Conservation (phyloP, 1,140 invertebrate genomes). For the Chelonus insularis region DNA sequence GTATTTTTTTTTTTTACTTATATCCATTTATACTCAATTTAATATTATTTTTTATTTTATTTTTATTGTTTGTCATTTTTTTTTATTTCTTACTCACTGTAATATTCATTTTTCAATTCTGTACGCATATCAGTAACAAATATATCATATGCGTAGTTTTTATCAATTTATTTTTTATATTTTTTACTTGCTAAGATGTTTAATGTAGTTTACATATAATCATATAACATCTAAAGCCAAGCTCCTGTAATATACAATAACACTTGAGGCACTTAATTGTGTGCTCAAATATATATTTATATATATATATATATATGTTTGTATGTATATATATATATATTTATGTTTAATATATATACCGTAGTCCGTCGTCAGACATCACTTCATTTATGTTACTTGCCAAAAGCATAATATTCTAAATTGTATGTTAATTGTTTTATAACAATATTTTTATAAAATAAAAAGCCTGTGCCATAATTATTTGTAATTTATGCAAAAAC, state of each 20-base stretch:
- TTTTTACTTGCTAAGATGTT: conserved; percentile 42
- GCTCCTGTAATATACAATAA: conserved; percentile 59
- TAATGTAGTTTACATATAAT: conserved; percentile 56
- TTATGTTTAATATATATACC: too few species aligned
- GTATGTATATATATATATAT: too few species aligned
- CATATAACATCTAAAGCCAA: conserved; percentile 59
- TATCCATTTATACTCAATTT: neutral
- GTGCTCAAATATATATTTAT: conserved; percentile 55
- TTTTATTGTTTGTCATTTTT: conserved; percentile 41
- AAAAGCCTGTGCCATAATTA: conserved; percentile 46
- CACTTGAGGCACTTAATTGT: conserved; percentile 61
- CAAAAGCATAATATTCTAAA: conserved; percentile 39
- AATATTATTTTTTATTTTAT: conserved; percentile 43
- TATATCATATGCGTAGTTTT: conserved; percentile 57
- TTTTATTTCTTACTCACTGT: conserved; percentile 41
- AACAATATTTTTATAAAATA: conserved; percentile 47
- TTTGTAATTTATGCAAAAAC: conserved; percentile 16
- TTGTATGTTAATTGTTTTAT: conserved; percentile 49
- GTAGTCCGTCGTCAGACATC: too few species aligned
- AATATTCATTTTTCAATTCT: conserved; percentile 52
- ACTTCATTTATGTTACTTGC: too few species aligned
- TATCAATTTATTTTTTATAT: neutral
- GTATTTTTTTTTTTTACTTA: neutral
- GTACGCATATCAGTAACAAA: conserved; percentile 59
- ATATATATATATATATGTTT: conserved; percentile 35